A percentile compares a stretch with the other conserved stretches of the same genome.
phyloP scores from a whole-genome alignment of 53 echinoderm and acorn worm genomes.

The Pentamera pediparva region DNA sequence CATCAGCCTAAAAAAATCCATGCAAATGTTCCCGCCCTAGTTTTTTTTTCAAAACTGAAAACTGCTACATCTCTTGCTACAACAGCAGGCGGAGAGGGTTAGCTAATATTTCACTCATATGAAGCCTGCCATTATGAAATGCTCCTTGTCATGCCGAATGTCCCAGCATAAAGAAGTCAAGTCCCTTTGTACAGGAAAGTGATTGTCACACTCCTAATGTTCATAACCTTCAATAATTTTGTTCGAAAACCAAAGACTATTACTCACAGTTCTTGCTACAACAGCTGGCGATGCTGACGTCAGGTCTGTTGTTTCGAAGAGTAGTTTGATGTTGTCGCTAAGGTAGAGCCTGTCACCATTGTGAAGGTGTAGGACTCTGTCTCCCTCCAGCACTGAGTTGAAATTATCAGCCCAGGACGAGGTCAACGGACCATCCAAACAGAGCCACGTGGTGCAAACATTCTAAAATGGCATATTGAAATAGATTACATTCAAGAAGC shows the following conservation, averaged over 20 bases:
- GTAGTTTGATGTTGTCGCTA: conserved; percentile 86
- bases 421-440: conserved; percentile 89
- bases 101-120: too few relatives aligned
- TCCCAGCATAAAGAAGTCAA: too few relatives aligned
- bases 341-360: conserved; percentile 89
- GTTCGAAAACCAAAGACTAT: neutral
- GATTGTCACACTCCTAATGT: too few relatives aligned
- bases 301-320: conserved; percentile 85
- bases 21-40: too few relatives aligned
- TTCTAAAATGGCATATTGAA: conserved; percentile 44
- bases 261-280: conserved; percentile 75
- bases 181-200: too few relatives aligned
- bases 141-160: too few relatives aligned
- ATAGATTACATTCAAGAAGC: neutral
- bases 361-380: conserved; percentile 70
- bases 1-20: too few relatives aligned
- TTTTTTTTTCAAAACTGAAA: too few relatives aligned
- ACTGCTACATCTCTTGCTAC: too few relatives aligned
- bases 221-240: too few relatives aligned
- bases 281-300: conserved; percentile 78
- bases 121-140: too few relatives aligned
- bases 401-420: conserved; percentile 96
- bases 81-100: too few relatives aligned
- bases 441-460: conserved; percentile 98
- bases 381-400: conserved; percentile 90